Conservation (phyloP, 2,888 invertebrate species). For the Idaea biselata region DNA sequence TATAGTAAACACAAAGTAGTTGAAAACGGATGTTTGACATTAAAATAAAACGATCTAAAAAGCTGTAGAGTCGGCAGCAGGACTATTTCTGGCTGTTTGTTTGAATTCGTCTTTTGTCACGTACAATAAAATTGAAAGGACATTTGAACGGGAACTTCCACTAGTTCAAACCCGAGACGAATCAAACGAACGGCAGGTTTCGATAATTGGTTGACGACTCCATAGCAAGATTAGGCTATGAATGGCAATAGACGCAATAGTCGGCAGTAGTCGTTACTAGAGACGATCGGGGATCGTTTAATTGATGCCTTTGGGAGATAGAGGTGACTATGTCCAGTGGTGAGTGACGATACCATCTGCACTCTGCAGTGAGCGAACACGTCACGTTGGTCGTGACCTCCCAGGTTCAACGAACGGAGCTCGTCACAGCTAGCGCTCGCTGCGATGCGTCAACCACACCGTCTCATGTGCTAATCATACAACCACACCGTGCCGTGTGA, state of each 20-base stretch:
- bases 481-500: constrained; percentile 13
- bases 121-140: too few species aligned
- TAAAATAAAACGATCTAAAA: not conserved
- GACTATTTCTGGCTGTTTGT: not conserved
- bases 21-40: not conserved
- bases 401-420: constrained; percentile 75
- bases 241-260: constrained; percentile 1
- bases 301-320: not conserved
- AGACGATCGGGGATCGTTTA: not conserved
- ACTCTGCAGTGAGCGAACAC: constrained; percentile 47
- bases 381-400: constrained; percentile 77
- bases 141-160: too few species aligned
- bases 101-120: not conserved
- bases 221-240: not conserved
- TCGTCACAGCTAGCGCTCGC: constrained; percentile 61
- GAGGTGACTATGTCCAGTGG: constrained; percentile 4
- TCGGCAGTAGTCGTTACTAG: not conserved
- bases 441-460: constrained; percentile 61
- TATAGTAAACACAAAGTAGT: not conserved
- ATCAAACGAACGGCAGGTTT: not conserved
- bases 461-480: constrained; percentile 40
- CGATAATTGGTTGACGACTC: not conserved
- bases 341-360: not conserved
- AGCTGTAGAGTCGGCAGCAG: not conserved
- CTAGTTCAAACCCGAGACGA: not conserved